These are phyloP conservation scores for Anguilla pacifica DNA, from an alignment of 2,797 vertebrate species.

Conservation along the genomic window DNA sequence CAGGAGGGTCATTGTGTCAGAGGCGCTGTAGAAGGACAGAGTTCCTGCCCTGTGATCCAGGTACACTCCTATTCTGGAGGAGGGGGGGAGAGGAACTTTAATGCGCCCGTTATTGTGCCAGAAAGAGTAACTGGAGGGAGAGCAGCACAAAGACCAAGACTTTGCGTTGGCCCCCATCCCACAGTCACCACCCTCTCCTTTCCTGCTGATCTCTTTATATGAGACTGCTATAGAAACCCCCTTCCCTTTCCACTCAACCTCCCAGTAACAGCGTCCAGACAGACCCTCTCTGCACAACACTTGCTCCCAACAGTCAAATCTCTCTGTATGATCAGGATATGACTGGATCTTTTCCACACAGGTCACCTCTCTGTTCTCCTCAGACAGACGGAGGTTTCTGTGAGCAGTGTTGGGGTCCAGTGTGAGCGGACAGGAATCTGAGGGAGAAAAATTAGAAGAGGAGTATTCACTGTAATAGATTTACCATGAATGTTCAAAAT, in stretches of 20 bases:
- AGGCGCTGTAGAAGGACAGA: too few relatives aligned
- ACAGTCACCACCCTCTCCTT: conserved; percentile 19
- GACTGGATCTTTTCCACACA: background rate
- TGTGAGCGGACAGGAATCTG: conserved; percentile 23
- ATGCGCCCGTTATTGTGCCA: conserved; percentile 41
- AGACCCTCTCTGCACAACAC: conserved; percentile 30
- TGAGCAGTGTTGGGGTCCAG: conserved; percentile 25
- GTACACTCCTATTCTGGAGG: too few relatives aligned
- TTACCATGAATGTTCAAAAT: too few relatives aligned
- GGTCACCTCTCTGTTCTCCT: conserved; percentile 26
- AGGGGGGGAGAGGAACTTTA: too few relatives aligned
- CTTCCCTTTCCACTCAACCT: conserved; percentile 14
- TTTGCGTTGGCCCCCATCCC: conserved; percentile 40
- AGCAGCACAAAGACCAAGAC: conserved; percentile 47
- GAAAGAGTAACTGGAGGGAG: conserved; percentile 34
- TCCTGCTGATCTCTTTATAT: conserved; percentile 34
- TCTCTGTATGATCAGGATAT: conserved; percentile 33
- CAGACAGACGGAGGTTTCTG: conserved; percentile 24
- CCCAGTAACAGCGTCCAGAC: conserved; percentile 32
- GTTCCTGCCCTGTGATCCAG: too few relatives aligned
- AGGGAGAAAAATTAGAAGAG: background rate
- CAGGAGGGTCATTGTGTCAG: too few relatives aligned
- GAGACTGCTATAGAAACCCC: conserved; percentile 19
- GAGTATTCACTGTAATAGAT: background rate
- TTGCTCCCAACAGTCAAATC: conserved; percentile 26